Base-by-base conservation (phyloP, 2,797 vertebrate genomes). In the Enteromius treurensis region DNA sequence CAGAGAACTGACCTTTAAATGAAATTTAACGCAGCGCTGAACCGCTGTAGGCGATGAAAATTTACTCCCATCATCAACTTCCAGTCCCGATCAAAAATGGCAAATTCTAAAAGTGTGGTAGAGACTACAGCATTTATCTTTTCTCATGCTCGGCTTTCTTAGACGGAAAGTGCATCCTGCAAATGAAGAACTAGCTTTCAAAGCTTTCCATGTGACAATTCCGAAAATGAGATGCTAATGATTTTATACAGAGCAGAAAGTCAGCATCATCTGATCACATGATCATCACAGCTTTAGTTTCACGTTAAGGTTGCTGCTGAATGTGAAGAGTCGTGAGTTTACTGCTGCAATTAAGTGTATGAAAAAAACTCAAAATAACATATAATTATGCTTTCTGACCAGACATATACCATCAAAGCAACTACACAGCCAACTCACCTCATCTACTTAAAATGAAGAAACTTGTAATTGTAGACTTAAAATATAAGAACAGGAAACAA, bases 1-100 rank as follows among this genome's bases (percentile, higher is more conserved):
- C 19, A 6, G 42, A 73, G 29, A 42, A 49, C 8, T 69, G 77
- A 84, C 78, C 83, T 84, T 84, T 80, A 84, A 80, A 80, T 76
- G 19, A 76, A 62, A 80, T 67, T 19, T 58, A 70, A 81, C 55
- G 13, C 42, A 21, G 29, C 2, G 13, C 69, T 55, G 58, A 75
- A 26, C 65, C 26, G 58, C 78, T 78, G 69, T 9, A 67, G 83
- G 69, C 76, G 23, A 76, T 60, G 34, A 26, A 62, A 86, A 84
- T 82, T 68, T 65, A 69, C 40, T 82, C 75, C 67, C 51, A 55
- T 81, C 55, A 37, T 79, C 79, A 70, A 68, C 55, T 64, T 76
- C 51, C 53, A 70, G 55, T 14, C n/a, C 14, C 26, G 11, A 79
- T 82, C 68, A 75, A 71, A 79, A 51, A 47, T 42, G 62, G 62